Percentiles rank a stretch among this genome's conserved stretches.
phyloP scores from a whole-genome alignment of 2,113 vertebrate genomes.

The Opisthocomus hoazin region DNA sequence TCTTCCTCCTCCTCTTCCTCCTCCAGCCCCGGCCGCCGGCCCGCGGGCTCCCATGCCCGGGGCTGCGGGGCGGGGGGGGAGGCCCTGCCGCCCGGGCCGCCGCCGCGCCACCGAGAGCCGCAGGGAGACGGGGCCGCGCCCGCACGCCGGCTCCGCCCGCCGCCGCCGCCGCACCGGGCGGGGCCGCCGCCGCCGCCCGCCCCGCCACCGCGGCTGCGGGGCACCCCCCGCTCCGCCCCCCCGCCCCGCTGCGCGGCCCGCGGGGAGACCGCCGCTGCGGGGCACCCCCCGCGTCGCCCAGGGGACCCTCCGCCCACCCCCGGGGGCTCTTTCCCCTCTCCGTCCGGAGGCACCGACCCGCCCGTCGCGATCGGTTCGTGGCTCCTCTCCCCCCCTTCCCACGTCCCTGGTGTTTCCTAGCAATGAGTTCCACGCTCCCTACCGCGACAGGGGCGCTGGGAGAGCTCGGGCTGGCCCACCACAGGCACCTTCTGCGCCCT shows the following conservation, averaged over 20 bases:
- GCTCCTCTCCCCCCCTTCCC: fast-evolving
- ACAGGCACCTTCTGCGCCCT: fast-evolving
- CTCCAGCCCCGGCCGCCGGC: background rate
- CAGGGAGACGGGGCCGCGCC: background rate
- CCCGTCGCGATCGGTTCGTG: background rate
- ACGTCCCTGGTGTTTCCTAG: background rate
- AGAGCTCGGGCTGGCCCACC: background rate
- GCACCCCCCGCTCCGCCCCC: too few relatives aligned
- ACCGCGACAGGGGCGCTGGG: too few relatives aligned
- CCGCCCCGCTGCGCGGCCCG: background rate
- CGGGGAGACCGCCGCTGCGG: too few relatives aligned
- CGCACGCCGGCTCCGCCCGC: background rate
- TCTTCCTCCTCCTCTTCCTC: background rate
- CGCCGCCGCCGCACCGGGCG: background rate
- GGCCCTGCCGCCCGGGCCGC: background rate
- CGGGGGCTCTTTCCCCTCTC: background rate
- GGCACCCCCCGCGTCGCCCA: too few relatives aligned
- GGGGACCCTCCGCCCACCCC: background rate
- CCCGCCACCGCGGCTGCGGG: too few relatives aligned
- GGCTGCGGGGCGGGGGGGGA: background rate
- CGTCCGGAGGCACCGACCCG: too few relatives aligned
- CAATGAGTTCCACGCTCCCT: background rate
- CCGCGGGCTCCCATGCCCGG: slow-evolving; percentile 13
- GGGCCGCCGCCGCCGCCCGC: background rate
- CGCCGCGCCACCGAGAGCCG: background rate